Percentiles rank a stretch among this genome's conserved stretches.
These are phyloP conservation scores for Drosophila anceps DNA, from an alignment of 2,888 invertebrate genomes.

Conservation along the genomic window DNA sequence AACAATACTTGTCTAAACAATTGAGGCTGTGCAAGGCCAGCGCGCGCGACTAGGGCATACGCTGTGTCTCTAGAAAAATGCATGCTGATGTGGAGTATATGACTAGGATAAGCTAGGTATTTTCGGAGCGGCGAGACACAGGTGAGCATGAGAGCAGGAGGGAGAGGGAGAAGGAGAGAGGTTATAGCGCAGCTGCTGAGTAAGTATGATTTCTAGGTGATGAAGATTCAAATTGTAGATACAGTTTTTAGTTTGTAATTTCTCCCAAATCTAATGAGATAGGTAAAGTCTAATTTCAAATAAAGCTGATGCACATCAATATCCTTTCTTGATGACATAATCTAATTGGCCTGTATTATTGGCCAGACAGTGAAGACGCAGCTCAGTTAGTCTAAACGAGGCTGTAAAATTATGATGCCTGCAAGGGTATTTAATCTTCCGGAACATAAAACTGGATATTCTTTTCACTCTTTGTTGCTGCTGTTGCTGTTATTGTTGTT, in stretches of 20 bases:
- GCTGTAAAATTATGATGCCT: conserved; percentile 1
- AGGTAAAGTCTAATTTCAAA: background rate
- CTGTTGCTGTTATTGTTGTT: conserved; percentile 20
- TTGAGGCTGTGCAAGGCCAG: background rate
- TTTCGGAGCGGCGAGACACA: background rate
- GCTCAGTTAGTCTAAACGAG: background rate
- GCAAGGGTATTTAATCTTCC: conserved; percentile 26
- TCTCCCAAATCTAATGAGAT: too few species aligned
- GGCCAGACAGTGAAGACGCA: background rate
- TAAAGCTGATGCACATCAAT: background rate
- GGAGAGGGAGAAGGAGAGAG: background rate
- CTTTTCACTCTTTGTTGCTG: conserved; percentile 9
- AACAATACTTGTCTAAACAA: conserved; percentile 12
- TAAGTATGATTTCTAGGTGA: too few species aligned
- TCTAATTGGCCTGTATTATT: background rate
- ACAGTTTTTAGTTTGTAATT: too few species aligned
- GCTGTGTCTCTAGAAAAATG: background rate
- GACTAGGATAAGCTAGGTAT: too few species aligned
- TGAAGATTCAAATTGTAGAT: too few species aligned
- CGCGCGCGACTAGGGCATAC: background rate
- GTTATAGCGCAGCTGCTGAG: too few species aligned
- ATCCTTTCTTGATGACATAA: background rate
- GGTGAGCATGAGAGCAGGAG: too few species aligned
- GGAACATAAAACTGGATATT: background rate
- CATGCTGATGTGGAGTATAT: background rate